Evolutionary conservation across 2,797 vertebrate species (phyloP).

Genomic region (Anguilla obscura): DNA sequence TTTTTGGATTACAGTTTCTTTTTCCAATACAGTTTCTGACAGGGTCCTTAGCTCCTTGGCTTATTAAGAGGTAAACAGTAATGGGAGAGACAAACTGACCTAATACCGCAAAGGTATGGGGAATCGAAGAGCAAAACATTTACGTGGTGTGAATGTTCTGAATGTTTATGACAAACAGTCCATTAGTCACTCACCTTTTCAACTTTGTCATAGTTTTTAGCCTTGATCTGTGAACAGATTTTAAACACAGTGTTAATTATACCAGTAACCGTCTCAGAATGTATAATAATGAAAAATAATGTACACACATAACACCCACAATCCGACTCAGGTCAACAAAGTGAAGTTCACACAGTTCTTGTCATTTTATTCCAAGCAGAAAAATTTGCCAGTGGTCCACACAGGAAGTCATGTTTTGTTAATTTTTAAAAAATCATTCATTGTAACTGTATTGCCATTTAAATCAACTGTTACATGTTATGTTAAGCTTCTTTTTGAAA

Average conservation of each 20-base stretch:
- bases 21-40: background rate
- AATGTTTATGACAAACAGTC: background rate
- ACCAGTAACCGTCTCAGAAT: slow-evolving; percentile 37
- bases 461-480: background rate
- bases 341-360: slow-evolving; percentile 78
- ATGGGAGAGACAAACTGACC: background rate
- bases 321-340: slow-evolving; percentile 75
- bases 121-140: background rate
- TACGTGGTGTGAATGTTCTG: background rate
- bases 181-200: slow-evolving; percentile 89
- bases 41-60: background rate
- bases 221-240: slow-evolving; percentile 93
- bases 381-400: background rate
- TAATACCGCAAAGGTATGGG: background rate
- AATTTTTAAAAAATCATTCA: background rate
- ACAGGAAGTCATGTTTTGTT: background rate
- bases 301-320: slow-evolving; percentile 58
- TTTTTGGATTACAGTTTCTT: background rate
- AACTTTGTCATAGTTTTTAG: slow-evolving; percentile 99
- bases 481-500: background rate
- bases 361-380: background rate
- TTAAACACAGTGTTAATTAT: slow-evolving; percentile 71
- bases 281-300: slow-evolving; percentile 8
- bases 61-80: background rate
- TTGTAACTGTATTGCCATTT: background rate